Conservation (phyloP, 1,140 invertebrate genomes). For the Epicauta chinensis region DNA sequence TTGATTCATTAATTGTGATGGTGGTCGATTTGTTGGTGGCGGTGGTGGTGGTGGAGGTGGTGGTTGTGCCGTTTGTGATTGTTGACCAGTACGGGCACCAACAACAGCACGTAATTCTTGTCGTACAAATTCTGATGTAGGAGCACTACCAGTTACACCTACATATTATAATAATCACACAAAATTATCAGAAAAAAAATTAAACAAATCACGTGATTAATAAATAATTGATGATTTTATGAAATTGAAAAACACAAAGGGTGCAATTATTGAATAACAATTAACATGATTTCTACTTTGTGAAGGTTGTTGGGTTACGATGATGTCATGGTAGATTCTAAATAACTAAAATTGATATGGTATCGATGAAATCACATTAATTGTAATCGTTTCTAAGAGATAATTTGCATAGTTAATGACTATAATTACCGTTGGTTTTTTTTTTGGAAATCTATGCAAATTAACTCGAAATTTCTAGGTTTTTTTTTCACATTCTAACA, state of each 20-base stretch:
- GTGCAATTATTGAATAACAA: no score
- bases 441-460: no score
- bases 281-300: no score
- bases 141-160: constrained; percentile 37
- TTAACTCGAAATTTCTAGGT: no score
- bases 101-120: constrained; percentile 84
- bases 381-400: background rate
- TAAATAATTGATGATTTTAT: no score
- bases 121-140: constrained; percentile 75
- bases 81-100: constrained; percentile 64
- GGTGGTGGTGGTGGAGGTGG: constrained; percentile 2
- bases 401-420: background rate
- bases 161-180: constrained; percentile 15
- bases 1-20: constrained; percentile 24
- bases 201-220: no score
- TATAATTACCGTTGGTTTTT: no score
- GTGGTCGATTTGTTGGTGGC: constrained; percentile 12
- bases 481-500: no score
- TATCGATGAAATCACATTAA: background rate
- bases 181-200: constrained; percentile 1
- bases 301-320: no score
- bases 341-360: constrained; percentile 1
- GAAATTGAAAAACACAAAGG: no score
- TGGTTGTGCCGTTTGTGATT: constrained; percentile 37
- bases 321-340: background rate